Percentiles rank a stretch among this genome's conserved stretches.
phyloP scores from a whole-genome alignment of 2,797 vertebrate genomes.

The Chaetodon trifasciatus region DNA sequence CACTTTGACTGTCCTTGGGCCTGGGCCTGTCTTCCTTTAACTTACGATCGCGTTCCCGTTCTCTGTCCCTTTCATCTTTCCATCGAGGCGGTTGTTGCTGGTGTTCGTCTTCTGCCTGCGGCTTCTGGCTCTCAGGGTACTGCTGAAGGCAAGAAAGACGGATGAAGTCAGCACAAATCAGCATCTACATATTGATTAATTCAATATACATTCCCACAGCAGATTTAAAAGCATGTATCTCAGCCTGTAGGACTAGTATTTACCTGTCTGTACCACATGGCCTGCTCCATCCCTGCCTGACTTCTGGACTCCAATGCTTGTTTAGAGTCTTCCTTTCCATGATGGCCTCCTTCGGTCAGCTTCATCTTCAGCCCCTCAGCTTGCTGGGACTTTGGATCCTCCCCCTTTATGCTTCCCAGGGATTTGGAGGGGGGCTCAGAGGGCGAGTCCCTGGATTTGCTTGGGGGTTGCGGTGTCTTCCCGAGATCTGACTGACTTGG shows the following conservation, averaged over 20 bases:
- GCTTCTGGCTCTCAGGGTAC: conserved; percentile 90
- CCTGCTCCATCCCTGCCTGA: conserved; percentile 91
- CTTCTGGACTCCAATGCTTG: conserved; percentile 88
- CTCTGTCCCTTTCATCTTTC: conserved; percentile 89
- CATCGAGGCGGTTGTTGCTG: conserved; percentile 88
- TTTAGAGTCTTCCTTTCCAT: conserved; percentile 94
- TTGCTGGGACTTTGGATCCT: conserved; percentile 92
- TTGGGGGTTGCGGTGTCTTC: conserved; percentile 87
- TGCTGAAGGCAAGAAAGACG: conserved; percentile 85
- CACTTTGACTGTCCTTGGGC: conserved; percentile 88
- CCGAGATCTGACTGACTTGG: conserved; percentile 93
- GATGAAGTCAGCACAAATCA: conserved; percentile 82
- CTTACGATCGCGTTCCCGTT: conserved; percentile 88
- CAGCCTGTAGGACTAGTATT: conserved; percentile 36
- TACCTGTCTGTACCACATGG: conserved; percentile 98
- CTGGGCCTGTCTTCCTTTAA: conserved; percentile 92
- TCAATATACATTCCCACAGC: conserved; percentile 12
- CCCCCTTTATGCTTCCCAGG: conserved; percentile 92
- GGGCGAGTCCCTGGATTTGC: conserved; percentile 92
- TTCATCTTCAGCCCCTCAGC: conserved; percentile 95
- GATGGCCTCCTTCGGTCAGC: conserved; percentile 90
- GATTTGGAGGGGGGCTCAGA: conserved; percentile 91
- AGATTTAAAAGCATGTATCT: conserved; percentile 16
- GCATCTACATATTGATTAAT: not conserved
- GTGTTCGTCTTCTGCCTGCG: conserved; percentile 80